These are phyloP conservation scores for Cossypha heuglini DNA, from an alignment of 2,797 vertebrate species.

Conservation along the genomic window DNA sequence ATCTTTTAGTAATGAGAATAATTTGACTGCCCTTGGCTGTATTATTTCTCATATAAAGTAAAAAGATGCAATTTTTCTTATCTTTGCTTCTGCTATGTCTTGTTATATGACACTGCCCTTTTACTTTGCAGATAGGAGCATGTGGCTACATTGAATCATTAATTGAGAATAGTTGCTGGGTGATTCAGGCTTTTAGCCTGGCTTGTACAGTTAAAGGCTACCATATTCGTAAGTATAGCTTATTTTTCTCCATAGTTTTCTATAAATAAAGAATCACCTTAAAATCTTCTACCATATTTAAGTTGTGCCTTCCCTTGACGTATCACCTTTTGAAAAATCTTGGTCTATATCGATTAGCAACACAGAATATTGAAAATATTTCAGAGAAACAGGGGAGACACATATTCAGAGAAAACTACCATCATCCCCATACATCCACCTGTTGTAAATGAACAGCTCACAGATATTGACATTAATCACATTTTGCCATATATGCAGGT, in stretches of 20 bases:
- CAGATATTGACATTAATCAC: not conserved
- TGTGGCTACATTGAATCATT: constrained; percentile 90
- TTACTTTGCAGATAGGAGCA: constrained; percentile 88
- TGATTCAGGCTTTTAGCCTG: constrained; percentile 92
- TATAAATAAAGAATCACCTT: not conserved
- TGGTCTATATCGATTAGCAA: not conserved
- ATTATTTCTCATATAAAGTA: not conserved
- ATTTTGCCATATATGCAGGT: not conserved
- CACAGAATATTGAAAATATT: not conserved
- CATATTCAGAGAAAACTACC: not conserved
- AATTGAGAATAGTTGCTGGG: constrained; percentile 86
- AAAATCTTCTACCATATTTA: not conserved
- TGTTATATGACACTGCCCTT: not conserved
- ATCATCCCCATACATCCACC: fast-evolving
- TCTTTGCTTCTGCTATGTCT: not conserved
- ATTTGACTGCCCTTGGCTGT: not conserved
- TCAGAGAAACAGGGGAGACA: not conserved
- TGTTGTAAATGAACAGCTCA: not conserved
- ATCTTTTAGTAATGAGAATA: not conserved
- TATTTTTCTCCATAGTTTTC: not conserved
- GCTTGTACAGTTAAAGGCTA: constrained; percentile 97
- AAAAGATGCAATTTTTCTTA: not conserved
- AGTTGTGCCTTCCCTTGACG: not conserved
- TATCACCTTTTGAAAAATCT: not conserved
- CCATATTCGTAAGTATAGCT: constrained; percentile 79